Base-by-base conservation (phyloP, 2,797 vertebrate species). In the Ciconia nigra region DNA sequence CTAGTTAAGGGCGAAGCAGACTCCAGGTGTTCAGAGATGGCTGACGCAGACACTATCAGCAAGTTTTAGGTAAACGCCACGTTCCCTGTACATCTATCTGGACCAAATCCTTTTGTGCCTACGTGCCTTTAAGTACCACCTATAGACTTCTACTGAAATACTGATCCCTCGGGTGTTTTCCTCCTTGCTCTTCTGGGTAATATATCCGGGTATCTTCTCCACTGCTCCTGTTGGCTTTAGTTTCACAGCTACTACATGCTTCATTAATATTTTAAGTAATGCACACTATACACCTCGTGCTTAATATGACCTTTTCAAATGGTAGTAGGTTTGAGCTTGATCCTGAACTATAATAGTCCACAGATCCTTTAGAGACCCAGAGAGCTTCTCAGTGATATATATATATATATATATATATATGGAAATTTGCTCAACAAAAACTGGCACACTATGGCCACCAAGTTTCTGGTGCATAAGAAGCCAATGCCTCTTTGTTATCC, bases 61-160 rank as follows among this genome's bases (percentile, higher is more conserved):
- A 7, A 58, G 26, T 57, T 88, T 88, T 61, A 88, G 26, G 42
- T 71, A 91, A 94, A 95, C 89, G 62, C 44, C 49, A 33, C 4
- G 13, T 66, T 93, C 31, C 19, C 8, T 35, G 29, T 62, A 52
- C n/a, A 47, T 63, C 47, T 77, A 10, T 73, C 33, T 71, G 52
- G 63, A 61, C 67, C 15, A 74, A 82, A 92, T 71, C n/a, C 9
- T 83, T 76, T 74, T 67, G 65, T 83, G 52, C 33, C 41, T 51
- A 86, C 86, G 71, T 65, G 39, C 46, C 15, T 85, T 89, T 87
- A 93, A 94, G 71, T 85, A 65, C 12, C 29, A 93, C 31, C 77
- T 73, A 19, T 14, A 66, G 41, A 12, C 5, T 80, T 8, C 37
- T 74, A 46, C 37, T 70, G 57, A 86, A 87, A 84, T 52, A 82